Percentiles rank a stretch among this genome's conserved stretches.
phyloP scores from a whole-genome alignment of 1,140 invertebrate species.

The Cotesia glomerata region DNA sequence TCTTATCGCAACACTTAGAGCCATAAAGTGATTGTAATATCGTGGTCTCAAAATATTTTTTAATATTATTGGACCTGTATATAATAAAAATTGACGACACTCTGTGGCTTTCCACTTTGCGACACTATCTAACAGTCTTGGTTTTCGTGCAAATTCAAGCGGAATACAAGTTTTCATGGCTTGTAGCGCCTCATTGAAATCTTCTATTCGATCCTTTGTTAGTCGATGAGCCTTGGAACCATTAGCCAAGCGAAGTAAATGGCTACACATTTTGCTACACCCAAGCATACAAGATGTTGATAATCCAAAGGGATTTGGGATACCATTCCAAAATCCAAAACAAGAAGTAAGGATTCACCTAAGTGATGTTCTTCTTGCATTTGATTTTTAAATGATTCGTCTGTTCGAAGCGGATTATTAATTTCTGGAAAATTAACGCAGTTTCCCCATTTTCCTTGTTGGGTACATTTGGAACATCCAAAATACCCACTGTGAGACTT shows the following conservation, averaged over 20 bases:
- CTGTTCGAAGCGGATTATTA: conserved; percentile 18
- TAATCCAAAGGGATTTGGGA: conserved; percentile 41
- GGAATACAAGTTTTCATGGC: conserved; percentile 9
- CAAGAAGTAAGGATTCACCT: conserved; percentile 14
- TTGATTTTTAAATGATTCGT: conserved; percentile 17
- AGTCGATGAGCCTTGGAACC: background rate
- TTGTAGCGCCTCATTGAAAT: background rate
- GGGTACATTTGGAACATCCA: conserved; percentile 32
- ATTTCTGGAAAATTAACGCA: conserved; percentile 25
- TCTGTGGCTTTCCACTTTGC: conserved; percentile 40
- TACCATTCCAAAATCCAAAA: conserved; percentile 34
- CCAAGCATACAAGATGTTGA: conserved; percentile 34
- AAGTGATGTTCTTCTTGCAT: conserved; percentile 24
- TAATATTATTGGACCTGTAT: conserved; percentile 39
- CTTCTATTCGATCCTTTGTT: background rate
- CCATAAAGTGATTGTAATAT: conserved; percentile 19
- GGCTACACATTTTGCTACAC: background rate
- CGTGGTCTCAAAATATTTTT: background rate
- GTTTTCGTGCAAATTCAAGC: conserved; percentile 28
- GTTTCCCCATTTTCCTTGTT: conserved; percentile 25
- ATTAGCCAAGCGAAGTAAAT: background rate
- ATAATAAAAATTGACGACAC: conserved; percentile 42
- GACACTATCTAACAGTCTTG: conserved; percentile 20
- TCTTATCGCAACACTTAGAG: conserved; percentile 17
- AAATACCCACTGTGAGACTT: conserved; percentile 31